Conservation (phyloP, 2,113 vertebrate genomes). For the Hoplias malabaricus region DNA sequence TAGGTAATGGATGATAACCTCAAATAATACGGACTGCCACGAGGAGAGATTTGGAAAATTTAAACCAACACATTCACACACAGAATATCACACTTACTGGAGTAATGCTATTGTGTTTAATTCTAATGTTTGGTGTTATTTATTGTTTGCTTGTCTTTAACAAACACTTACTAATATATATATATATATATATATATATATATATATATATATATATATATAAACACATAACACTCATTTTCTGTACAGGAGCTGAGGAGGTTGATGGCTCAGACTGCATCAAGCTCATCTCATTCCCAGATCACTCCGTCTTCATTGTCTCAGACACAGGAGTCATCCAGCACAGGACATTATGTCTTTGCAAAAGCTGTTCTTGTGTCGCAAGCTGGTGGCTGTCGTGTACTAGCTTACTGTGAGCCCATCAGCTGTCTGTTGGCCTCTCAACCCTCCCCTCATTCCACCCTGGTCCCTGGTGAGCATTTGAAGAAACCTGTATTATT, state of each 20-base stretch:
- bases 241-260: constrained; percentile 82
- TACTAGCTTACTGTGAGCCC: constrained; percentile 82
- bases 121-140: too few relatives aligned
- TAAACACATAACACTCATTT: too few relatives aligned
- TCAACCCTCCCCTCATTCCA: constrained; percentile 86
- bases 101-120: too few relatives aligned
- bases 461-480: constrained; percentile 85
- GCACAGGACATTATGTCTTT: constrained; percentile 78
- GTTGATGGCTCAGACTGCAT: constrained; percentile 72
- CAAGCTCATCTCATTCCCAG: constrained; percentile 54
- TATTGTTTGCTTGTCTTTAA: too few relatives aligned
- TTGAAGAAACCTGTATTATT: background rate
- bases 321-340: constrained; percentile 70
- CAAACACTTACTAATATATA: too few relatives aligned
- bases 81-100: too few relatives aligned
- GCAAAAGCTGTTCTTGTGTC: constrained; percentile 85
- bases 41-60: too few relatives aligned
- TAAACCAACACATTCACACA: too few relatives aligned
- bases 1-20: too few relatives aligned
- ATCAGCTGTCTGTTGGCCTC: constrained; percentile 88
- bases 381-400: constrained; percentile 84
- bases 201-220: too few relatives aligned
- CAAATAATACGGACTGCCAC: too few relatives aligned
- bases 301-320: constrained; percentile 47
- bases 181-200: too few relatives aligned